These are phyloP conservation scores for Drosophila atroscutellata DNA, from an alignment of 2,888 invertebrate genomes.

Conservation along the genomic window DNA sequence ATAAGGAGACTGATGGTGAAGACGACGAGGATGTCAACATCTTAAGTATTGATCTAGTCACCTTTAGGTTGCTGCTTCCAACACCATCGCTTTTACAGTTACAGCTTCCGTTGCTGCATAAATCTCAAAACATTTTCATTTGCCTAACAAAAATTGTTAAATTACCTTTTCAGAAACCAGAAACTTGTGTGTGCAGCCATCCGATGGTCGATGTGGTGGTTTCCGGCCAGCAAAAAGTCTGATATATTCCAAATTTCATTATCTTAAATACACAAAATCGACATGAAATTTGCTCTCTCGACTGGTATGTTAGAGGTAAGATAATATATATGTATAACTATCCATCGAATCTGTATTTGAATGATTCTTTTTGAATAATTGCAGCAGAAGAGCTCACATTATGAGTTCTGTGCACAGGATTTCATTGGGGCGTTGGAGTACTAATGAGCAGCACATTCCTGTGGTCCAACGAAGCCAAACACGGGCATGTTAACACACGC, in stretches of 20 bases:
- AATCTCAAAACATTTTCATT: not conserved
- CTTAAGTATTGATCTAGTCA: conserved; percentile 65
- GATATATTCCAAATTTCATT: too few relatives aligned
- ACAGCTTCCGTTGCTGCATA: not conserved
- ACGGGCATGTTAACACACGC: too few relatives aligned
- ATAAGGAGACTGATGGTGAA: conserved; percentile 1
- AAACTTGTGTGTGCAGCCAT: too few relatives aligned
- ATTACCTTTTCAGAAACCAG: too few relatives aligned
- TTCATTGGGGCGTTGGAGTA: too few relatives aligned
- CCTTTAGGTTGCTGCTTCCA: conserved; percentile 43
- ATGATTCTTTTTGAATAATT: not conserved
- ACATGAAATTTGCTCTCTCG: not conserved
- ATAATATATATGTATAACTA: not conserved
- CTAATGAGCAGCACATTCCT: too few relatives aligned
- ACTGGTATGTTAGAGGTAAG: not conserved
- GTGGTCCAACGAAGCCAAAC: too few relatives aligned
- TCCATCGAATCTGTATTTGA: not conserved
- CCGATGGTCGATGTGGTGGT: too few relatives aligned
- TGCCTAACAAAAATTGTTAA: not conserved
- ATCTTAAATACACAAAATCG: too few relatives aligned
- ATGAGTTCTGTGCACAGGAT: not conserved
- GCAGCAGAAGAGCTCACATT: not conserved
- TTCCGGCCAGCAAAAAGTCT: too few relatives aligned
- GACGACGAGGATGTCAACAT: conserved; percentile 25
- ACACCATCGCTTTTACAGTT: not conserved